phyloP scores from a whole-genome alignment of 2,113 vertebrate genomes.

The Tyto alba region DNA sequence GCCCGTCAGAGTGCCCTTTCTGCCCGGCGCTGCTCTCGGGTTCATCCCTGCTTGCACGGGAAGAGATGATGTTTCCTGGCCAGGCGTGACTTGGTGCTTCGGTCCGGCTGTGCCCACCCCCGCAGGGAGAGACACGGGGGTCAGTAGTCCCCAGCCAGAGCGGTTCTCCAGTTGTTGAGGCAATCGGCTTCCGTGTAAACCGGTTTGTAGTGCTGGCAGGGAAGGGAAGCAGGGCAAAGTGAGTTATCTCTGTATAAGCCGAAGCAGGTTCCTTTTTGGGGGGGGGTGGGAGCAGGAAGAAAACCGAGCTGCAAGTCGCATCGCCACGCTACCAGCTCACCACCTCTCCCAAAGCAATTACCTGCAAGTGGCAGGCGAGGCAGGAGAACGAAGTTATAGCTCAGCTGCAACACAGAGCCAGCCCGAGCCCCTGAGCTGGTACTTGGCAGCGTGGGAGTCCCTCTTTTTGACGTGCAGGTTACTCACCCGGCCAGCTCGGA shows the following conservation, averaged over 20 bases:
- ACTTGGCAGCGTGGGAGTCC: neutral
- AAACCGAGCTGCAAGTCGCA: neutral
- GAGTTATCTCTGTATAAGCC: neutral
- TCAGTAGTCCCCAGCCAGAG: neutral
- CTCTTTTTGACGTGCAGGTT: constrained; percentile 43
- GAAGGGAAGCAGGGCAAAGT: neutral
- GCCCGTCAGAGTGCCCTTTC: neutral
- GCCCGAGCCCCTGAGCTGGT: neutral
- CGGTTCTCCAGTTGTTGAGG: neutral
- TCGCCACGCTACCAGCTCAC: neutral
- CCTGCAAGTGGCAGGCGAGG: constrained; percentile 29
- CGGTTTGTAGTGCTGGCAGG: neutral
- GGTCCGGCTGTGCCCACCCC: neutral
- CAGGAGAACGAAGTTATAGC: neutral
- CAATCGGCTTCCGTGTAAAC: neutral
- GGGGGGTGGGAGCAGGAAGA: neutral
- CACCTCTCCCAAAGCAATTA: constrained; percentile 68
- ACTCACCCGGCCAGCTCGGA: constrained; percentile 32
- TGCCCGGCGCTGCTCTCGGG: neutral
- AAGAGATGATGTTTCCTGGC: neutral
- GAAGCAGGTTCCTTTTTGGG: neutral
- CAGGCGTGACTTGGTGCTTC: neutral
- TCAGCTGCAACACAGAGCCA: neutral
- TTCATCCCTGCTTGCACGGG: neutral
- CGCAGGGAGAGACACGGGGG: accelerated